Evolutionary conservation across 92 coral and sea anemone species (phyloP).

Genomic region (Umimayanthus kanabou): DNA sequence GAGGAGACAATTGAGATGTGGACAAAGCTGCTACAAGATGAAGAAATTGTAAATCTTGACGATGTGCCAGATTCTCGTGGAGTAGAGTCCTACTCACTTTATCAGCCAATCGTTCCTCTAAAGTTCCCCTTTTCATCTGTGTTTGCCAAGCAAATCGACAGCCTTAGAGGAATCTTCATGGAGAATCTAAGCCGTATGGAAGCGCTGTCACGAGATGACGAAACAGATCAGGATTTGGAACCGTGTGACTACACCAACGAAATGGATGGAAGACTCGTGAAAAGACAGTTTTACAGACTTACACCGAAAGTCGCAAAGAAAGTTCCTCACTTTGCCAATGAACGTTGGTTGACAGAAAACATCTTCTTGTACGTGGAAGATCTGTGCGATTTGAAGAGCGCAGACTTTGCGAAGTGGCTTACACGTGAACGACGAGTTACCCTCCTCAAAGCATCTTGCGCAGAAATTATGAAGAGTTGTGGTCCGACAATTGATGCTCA

Average conservation of each 20-base stretch:
- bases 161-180: constrained; percentile 38
- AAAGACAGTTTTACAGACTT: constrained; percentile 25
- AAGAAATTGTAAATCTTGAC: constrained; percentile 49
- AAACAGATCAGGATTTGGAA: constrained; percentile 3
- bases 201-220: constrained; percentile 5
- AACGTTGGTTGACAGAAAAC: constrained; percentile 11
- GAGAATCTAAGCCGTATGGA: constrained; percentile 3
- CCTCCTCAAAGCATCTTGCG: constrained; percentile 34
- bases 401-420: constrained; percentile 33
- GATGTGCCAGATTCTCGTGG: constrained; percentile 55
- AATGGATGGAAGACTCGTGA: neutral
- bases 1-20: constrained; percentile 19
- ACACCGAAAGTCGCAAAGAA: constrained; percentile 1
- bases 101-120: constrained; percentile 27
- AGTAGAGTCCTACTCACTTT: constrained; percentile 43
- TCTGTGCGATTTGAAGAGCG: constrained; percentile 46
- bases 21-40: constrained; percentile 36
- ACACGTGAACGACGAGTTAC: constrained; percentile 45
- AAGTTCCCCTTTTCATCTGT: constrained; percentile 10
- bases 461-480: constrained; percentile 10
- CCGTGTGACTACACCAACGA: constrained; percentile 1
- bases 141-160: constrained; percentile 34
- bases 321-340: constrained; percentile 3
- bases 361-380: constrained; percentile 46
- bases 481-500: neutral